phyloP scores from a whole-genome alignment of 2,797 vertebrate genomes.

The Podarcis siculus region DNA sequence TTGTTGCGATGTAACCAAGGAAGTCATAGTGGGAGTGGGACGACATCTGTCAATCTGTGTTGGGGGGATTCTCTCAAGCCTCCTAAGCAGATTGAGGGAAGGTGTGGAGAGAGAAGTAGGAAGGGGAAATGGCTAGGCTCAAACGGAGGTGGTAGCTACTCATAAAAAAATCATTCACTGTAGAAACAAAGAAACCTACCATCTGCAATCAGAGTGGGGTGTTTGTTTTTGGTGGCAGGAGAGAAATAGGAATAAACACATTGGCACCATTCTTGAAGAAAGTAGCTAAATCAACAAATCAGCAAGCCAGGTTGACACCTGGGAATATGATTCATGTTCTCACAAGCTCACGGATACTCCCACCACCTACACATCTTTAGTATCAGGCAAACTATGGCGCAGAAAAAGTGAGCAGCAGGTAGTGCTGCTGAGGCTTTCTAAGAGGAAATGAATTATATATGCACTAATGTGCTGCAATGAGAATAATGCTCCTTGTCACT shows the following conservation, averaged over 20 bases:
- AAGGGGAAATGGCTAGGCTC: too few relatives aligned
- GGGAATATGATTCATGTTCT: background rate
- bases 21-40: too few relatives aligned
- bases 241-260: background rate
- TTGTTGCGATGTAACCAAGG: too few relatives aligned
- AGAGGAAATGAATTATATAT: background rate
- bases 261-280: background rate
- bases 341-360: background rate
- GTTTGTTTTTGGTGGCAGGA: too few relatives aligned
- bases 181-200: background rate
- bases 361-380: background rate
- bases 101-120: too few relatives aligned
- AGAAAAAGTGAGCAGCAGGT: background rate
- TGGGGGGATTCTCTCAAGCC: too few relatives aligned
- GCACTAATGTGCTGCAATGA: background rate
- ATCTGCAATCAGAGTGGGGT: background rate
- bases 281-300: background rate
- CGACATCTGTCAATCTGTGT: too few relatives aligned
- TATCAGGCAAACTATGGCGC: background rate
- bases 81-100: too few relatives aligned
- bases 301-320: background rate
- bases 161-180: background rate
- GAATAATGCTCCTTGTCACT: constrained; percentile 11
- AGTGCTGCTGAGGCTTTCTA: background rate
- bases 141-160: too few relatives aligned